Evolutionary conservation across 2,113 vertebrate genomes (phyloP).

Genomic region (Epinephelus moara): DNA sequence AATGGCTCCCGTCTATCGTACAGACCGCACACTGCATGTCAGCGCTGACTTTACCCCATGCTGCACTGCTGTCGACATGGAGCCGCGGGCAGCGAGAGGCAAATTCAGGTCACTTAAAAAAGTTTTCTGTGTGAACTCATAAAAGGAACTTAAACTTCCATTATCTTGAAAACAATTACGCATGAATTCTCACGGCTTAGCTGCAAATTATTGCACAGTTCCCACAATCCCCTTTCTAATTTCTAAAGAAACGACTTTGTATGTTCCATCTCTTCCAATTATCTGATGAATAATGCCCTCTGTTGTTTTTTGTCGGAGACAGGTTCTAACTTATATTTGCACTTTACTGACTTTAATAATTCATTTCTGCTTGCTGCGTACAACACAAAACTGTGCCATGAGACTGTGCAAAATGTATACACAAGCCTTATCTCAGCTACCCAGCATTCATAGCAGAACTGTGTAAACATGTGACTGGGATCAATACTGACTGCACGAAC

Average conservation of each 20-base stretch:
- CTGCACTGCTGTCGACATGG: constrained; percentile 16
- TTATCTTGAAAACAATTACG: constrained; percentile 17
- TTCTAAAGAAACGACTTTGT: not conserved
- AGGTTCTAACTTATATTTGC: not conserved
- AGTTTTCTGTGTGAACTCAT: not conserved
- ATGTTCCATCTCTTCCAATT: not conserved
- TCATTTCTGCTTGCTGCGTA: not conserved
- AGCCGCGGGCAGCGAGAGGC: not conserved
- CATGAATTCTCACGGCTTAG: not conserved
- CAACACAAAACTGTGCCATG: not conserved
- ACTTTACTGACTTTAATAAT: constrained; percentile 1
- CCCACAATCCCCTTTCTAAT: not conserved
- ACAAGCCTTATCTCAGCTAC: constrained; percentile 36
- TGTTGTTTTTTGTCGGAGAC: not conserved
- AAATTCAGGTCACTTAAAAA: constrained; percentile 37
- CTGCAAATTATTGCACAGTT: constrained; percentile 22
- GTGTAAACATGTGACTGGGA: constrained; percentile 41
- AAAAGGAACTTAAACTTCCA: not conserved
- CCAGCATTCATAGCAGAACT: constrained; percentile 10
- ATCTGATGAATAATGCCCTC: not conserved
- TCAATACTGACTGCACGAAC: constrained; percentile 32
- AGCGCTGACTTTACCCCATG: constrained; percentile 18
- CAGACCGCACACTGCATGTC: constrained; percentile 25
- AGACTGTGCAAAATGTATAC: constrained; percentile 20
- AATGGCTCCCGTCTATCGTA: constrained; percentile 46